Percentiles rank a stretch among this genome's conserved stretches.
phyloP scores from a whole-genome alignment of 2,888 invertebrate species.

The Orthosia incerta region DNA sequence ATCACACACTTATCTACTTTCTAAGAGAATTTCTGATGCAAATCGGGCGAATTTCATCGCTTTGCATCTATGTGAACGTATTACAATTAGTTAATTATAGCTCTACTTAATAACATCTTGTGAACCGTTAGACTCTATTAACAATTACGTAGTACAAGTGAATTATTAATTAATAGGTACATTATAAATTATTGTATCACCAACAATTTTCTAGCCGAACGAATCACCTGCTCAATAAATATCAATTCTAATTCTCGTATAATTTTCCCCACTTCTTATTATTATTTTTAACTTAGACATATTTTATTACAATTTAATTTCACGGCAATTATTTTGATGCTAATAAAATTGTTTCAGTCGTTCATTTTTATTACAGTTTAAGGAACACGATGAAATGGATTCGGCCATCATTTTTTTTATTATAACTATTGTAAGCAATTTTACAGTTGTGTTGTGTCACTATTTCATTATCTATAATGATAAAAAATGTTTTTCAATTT shows the following conservation, averaged over 20 bases:
- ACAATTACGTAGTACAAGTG: constrained; percentile 10
- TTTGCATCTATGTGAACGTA: too few species aligned
- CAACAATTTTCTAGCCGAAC: constrained; percentile 8
- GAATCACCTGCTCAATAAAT: constrained; percentile 5
- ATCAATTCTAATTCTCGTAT: not conserved
- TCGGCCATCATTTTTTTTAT: constrained; percentile 34
- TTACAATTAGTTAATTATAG: not conserved
- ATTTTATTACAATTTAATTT: constrained; percentile 51
- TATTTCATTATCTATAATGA: not conserved
- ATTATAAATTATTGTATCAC: constrained; percentile 19
- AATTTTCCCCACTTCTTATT: constrained; percentile 6
- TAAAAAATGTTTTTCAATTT: not conserved
- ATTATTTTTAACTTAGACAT: constrained; percentile 37
- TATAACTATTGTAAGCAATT: constrained; percentile 46
- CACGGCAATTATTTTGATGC: constrained; percentile 52
- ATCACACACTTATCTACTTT: too few species aligned
- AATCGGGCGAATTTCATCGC: too few species aligned
- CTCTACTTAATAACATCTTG: constrained; percentile 8
- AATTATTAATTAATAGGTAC: constrained; percentile 20
- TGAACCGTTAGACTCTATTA: constrained; percentile 12
- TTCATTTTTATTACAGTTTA: constrained; percentile 30
- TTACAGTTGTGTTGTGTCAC: not conserved
- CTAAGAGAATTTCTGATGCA: too few species aligned
- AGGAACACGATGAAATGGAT: constrained; percentile 55
- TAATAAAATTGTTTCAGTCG: constrained; percentile 22